Evolutionary conservation across 2,113 vertebrate genomes (phyloP).

Genomic region (Indicator maculatus): DNA sequence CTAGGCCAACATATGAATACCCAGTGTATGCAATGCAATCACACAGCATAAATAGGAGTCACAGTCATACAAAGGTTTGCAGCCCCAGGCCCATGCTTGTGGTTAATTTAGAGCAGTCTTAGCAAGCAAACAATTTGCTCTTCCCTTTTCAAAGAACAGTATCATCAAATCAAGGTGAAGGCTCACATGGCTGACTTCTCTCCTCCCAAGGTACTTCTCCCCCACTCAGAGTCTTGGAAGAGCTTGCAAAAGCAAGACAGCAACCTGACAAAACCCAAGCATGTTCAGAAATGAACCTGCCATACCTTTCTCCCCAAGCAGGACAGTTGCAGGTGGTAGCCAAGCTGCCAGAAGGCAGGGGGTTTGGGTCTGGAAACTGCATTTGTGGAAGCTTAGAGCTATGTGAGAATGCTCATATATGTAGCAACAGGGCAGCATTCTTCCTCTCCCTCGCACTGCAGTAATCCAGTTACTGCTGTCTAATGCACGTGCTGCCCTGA

Average conservation of each 20-base stretch:
- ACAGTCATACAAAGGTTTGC: neutral
- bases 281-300: neutral
- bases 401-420: neutral
- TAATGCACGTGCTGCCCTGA: neutral
- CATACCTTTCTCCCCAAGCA: neutral
- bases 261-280: neutral
- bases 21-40: neutral
- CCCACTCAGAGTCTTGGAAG: neutral
- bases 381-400: neutral
- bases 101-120: conserved; percentile 11
- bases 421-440: neutral
- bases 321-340: neutral
- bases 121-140: neutral
- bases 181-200: neutral
- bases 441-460: neutral
- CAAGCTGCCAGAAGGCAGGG: neutral
- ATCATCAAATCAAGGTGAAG: neutral
- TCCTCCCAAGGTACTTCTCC: neutral
- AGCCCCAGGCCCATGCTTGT: neutral
- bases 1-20: neutral
- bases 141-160: neutral
- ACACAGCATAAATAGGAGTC: neutral
- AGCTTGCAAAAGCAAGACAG: neutral
- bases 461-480: neutral
- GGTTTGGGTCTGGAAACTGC: neutral